phyloP scores from a whole-genome alignment of 2,888 invertebrate species.

The Morinoia aosen region DNA sequence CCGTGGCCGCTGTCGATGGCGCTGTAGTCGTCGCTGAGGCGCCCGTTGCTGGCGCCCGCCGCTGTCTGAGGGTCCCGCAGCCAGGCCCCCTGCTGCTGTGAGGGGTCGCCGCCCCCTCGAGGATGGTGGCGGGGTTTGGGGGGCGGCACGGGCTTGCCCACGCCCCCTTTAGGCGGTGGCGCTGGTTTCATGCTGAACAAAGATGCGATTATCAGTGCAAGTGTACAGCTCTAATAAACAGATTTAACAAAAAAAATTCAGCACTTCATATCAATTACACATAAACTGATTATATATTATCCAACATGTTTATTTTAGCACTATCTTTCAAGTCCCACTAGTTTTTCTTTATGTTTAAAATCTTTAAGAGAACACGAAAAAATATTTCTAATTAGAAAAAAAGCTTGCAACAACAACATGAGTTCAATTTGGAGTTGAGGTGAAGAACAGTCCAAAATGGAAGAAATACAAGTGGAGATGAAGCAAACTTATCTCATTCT shows the following conservation, averaged over 20 bases:
- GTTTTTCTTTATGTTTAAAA: too few species aligned
- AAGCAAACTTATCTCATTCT: too few species aligned
- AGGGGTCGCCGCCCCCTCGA: constrained; percentile 70
- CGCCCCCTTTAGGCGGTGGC: constrained; percentile 76
- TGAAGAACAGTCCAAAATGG: too few species aligned
- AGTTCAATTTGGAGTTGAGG: too few species aligned
- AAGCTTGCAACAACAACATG: too few species aligned
- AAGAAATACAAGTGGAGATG: too few species aligned
- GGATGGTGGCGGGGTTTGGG: constrained; percentile 94
- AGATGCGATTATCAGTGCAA: constrained; percentile 54
- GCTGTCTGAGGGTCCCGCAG: constrained; percentile 53
- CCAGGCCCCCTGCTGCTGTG: constrained; percentile 47
- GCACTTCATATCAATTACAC: background rate
- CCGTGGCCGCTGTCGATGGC: constrained; percentile 74
- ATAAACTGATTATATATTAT: too few species aligned
- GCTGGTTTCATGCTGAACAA: constrained; percentile 83
- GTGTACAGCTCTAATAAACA: background rate
- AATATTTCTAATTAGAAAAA: too few species aligned
- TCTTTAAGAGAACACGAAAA: too few species aligned
- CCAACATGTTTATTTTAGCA: too few species aligned
- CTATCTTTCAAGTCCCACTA: too few species aligned
- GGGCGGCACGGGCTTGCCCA: constrained; percentile 67
- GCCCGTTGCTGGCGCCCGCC: constrained; percentile 61
- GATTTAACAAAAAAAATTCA: background rate
- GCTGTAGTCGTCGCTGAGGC: constrained; percentile 68